phyloP scores from a whole-genome alignment of 2,888 invertebrate species.

The Maniola hyperantus region DNA sequence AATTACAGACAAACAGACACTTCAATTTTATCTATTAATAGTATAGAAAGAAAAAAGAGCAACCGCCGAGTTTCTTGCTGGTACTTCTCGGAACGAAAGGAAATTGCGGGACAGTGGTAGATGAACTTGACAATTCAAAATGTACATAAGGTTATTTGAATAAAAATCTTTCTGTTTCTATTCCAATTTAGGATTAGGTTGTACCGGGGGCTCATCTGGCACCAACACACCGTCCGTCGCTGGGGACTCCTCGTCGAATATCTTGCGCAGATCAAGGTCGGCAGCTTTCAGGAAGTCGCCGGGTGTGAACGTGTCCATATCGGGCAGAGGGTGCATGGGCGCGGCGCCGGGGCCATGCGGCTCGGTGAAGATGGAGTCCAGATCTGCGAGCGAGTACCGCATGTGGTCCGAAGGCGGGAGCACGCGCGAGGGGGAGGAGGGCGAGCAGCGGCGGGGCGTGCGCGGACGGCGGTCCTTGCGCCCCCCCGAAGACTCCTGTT shows the following conservation, averaged over 20 bases:
- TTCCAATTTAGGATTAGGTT: not conserved
- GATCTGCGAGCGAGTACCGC: conserved; percentile 59
- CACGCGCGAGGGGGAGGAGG: conserved; percentile 85
- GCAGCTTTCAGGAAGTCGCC: conserved; percentile 35
- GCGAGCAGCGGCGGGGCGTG: conserved; percentile 90
- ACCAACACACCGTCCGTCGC: conserved; percentile 15
- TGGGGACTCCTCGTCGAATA: conserved; percentile 29
- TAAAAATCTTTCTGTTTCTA: not conserved
- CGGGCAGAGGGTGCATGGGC: conserved; percentile 18
- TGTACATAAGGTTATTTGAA: too few species aligned
- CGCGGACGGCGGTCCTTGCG: conserved; percentile 80
- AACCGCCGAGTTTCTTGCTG: too few species aligned
- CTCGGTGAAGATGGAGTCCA: conserved; percentile 62
- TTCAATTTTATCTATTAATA: too few species aligned
- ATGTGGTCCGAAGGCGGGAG: conserved; percentile 55
- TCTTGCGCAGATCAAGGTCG: conserved; percentile 33
- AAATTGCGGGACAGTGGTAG: too few species aligned
- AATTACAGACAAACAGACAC: too few species aligned
- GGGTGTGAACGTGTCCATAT: conserved; percentile 25
- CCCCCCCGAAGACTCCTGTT: conserved; percentile 56
- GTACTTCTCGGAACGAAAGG: too few species aligned
- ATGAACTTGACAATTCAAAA: too few species aligned
- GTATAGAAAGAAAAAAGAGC: too few species aligned
- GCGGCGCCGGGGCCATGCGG: conserved; percentile 43
- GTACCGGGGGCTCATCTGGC: conserved; percentile 24